phyloP scores from a whole-genome alignment of 2,113 vertebrate species.

The Microcebus lehilahytsara region DNA sequence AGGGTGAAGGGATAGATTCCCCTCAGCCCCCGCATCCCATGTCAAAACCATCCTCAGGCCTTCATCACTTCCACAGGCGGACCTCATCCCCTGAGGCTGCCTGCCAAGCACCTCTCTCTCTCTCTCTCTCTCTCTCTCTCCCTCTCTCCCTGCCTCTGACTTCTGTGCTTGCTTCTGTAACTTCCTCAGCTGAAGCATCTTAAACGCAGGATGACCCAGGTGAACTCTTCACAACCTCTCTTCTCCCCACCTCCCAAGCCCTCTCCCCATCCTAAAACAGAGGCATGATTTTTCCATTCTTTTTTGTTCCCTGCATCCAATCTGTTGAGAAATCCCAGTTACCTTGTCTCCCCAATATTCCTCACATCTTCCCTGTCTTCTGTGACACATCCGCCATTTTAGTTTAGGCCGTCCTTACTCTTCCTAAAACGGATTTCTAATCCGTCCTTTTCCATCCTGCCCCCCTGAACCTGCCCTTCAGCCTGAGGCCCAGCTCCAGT shows the following conservation, averaged over 20 bases:
- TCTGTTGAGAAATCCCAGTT: neutral
- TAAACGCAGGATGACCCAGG: neutral
- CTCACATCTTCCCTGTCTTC: neutral
- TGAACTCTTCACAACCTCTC: neutral
- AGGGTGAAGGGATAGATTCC: no score
- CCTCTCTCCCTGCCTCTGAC: neutral
- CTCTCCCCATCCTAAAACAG: neutral
- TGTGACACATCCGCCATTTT: neutral
- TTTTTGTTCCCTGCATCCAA: neutral
- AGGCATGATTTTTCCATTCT: neutral
- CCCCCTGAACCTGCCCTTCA: neutral
- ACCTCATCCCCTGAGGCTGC: no score
- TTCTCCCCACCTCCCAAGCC: neutral
- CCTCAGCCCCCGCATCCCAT: fast-evolving
- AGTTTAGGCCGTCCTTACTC: neutral
- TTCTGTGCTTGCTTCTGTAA: neutral
- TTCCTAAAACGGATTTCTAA: neutral
- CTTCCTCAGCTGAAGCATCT: neutral
- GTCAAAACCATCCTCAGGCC: neutral
- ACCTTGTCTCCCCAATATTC: neutral
- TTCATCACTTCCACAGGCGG: neutral
- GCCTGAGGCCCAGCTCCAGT: neutral
- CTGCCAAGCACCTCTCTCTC: neutral
- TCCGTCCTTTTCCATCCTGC: neutral
- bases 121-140: neutral